Conservation (phyloP, 2,797 vertebrate species). For the Brotula barbata region DNA sequence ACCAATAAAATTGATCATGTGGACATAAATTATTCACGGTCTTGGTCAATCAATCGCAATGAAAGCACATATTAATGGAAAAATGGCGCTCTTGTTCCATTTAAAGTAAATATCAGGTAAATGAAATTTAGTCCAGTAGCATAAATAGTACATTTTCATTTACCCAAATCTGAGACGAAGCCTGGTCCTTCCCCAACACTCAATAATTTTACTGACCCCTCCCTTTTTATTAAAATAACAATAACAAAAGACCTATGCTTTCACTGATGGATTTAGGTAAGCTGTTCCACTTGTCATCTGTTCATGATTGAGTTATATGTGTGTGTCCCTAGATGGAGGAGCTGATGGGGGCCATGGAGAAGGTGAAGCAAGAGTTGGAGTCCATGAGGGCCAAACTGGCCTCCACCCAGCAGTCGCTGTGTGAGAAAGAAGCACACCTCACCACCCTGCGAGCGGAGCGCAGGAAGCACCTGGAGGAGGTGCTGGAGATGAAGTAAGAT, state of each 20-base stretch:
- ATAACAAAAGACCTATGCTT: background rate
- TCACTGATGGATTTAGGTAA: conserved; percentile 10
- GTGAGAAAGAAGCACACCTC: conserved; percentile 96
- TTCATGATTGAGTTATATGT: conserved; percentile 23
- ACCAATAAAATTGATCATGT: conserved; percentile 5
- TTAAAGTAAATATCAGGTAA: conserved; percentile 61
- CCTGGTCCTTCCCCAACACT: conserved; percentile 8
- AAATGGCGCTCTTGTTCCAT: conserved; percentile 9
- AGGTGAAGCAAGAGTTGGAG: conserved; percentile 97
- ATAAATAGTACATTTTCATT: conserved; percentile 18
- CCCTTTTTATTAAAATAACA: conserved; percentile 23
- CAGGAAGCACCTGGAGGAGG: conserved; percentile 97
- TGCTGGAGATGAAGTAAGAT: conserved; percentile 98
- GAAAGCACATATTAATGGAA: conserved; percentile 12
- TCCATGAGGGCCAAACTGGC: conserved; percentile 97
- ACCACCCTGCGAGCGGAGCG: conserved; percentile 94
- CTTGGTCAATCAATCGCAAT: conserved; percentile 17
- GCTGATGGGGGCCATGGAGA: conserved; percentile 96
- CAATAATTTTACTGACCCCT: conserved; percentile 25
- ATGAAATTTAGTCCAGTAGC: conserved; percentile 37
- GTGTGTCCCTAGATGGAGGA: conserved; percentile 88
- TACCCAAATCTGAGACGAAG: conserved; percentile 21
- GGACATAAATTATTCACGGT: conserved; percentile 25
- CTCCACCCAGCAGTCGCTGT: conserved; percentile 95
- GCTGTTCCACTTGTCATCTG: conserved; percentile 3